phyloP scores from a whole-genome alignment of 2,113 vertebrate genomes.

The Irena cyanogastra region DNA sequence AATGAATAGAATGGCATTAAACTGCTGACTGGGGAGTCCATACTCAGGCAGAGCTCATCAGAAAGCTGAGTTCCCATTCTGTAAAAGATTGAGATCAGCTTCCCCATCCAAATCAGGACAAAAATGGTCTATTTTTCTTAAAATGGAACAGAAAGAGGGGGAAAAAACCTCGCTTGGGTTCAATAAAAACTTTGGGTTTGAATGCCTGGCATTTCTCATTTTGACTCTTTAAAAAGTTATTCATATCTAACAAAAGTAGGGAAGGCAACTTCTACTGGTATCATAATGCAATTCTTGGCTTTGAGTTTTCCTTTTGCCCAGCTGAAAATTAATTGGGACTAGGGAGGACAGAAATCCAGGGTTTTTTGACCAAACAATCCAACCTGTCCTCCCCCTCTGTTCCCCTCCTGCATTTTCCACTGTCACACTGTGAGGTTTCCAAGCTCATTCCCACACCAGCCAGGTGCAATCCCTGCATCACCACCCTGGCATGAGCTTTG shows the following conservation, averaged over 20 bases:
- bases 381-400: neutral
- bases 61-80: constrained; percentile 43
- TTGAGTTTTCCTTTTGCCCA: neutral
- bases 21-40: constrained; percentile 61
- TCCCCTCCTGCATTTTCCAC: neutral
- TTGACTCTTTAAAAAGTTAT: constrained; percentile 8
- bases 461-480: neutral
- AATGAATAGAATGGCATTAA: constrained; percentile 58
- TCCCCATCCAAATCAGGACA: constrained; percentile 59
- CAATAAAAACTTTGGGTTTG: constrained; percentile 40
- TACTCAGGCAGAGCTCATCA: constrained; percentile 58
- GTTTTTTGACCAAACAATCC: neutral
- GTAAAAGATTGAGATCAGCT: constrained; percentile 58
- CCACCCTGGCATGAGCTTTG: neutral
- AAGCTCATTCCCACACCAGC: neutral
- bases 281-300: neutral
- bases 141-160: constrained; percentile 44
- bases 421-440: neutral
- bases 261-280: neutral
- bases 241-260: neutral
- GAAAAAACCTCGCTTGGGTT: neutral
- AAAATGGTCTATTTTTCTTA: constrained; percentile 56
- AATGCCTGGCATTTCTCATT: constrained; percentile 36
- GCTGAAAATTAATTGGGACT: neutral
- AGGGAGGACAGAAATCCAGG: neutral